phyloP scores from a whole-genome alignment of 2,113 vertebrate species.

The Carollia perspicillata region DNA sequence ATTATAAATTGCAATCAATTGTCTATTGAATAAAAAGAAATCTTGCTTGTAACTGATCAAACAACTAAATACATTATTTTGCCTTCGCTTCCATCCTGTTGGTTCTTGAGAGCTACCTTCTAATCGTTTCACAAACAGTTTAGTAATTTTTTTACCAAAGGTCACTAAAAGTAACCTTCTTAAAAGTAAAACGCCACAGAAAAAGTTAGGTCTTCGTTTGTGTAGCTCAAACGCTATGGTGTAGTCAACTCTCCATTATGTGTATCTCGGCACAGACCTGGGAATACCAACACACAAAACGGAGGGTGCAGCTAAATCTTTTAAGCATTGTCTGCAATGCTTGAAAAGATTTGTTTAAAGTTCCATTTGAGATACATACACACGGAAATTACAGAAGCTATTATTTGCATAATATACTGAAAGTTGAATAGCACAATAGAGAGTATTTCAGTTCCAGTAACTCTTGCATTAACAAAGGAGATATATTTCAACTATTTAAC shows the following conservation, averaged over 20 bases:
- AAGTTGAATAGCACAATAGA: neutral
- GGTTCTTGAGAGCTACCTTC: neutral
- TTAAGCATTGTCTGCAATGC: neutral
- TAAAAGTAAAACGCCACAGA: neutral
- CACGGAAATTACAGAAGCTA: neutral
- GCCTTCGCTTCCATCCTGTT: neutral
- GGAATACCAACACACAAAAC: neutral
- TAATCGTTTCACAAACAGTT: neutral
- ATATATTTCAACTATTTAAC: neutral
- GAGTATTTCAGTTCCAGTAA: neutral
- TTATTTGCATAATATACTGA: neutral
- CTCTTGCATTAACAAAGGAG: neutral
- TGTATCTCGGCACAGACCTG: neutral
- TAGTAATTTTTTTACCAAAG: neutral
- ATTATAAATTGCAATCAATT: neutral
- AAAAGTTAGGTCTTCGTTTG: neutral
- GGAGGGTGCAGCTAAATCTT: neutral
- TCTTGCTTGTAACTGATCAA: neutral
- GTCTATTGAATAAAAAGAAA: conserved; percentile 1
- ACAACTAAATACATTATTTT: neutral
- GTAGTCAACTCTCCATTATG: neutral
- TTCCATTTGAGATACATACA: neutral
- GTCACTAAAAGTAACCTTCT: neutral
- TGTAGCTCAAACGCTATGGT: neutral
- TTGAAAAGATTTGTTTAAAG: neutral